Base-by-base conservation (phyloP, 1,140 invertebrate genomes). In the Pogonomyrmex barbatus region DNA sequence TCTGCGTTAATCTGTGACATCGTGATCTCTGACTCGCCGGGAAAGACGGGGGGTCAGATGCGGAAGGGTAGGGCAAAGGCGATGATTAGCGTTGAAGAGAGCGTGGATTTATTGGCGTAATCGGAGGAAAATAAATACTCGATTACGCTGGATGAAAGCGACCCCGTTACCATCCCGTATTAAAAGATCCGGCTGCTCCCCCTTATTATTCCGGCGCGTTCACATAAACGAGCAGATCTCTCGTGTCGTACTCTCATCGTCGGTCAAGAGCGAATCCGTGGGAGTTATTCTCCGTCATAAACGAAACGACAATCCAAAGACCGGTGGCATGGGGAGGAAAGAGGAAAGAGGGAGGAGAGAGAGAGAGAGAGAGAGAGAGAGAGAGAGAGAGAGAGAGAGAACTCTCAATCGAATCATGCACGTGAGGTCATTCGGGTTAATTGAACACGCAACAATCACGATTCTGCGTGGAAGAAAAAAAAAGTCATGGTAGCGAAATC, bases 1-100 rank as follows among this genome's bases (percentile, higher is more conserved):
- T 90, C 87, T 88, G 87, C 71, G 70, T 89, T 91, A 75, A 86
- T 90, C 89, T 88, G 87, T 84, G 68, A 62, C 84, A 86, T 50
- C 52, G 42, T 52, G 24, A 70, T 12, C 33, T 42, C 30, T 70
- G 14, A 56, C 17, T 82, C 56, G 52, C 24, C 52, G 14, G 24
- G 54, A n/a, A 39, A 60, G 30, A 33, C 12, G 24, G 39, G 10
- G 67, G 6, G 24, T 24, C 36, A 65, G 17, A 2, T 65, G 17
- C 4, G 9, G 5, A 45, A 52, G 42, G 30, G 17, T 6, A 4
- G 8, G 45, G 0, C 2, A 2, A 8, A 9, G 9, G 12, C 17
- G n/a, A n/a, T 12, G 14, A 14, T 76, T 24, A 30, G 30, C n/a
- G 47, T 54, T 33, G 52, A 42, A 65, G 24, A 71, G 12, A 47